These are phyloP conservation scores for Trichonephila clavipes DNA, from an alignment of 1,140 invertebrate species.

Conservation along the genomic window DNA sequence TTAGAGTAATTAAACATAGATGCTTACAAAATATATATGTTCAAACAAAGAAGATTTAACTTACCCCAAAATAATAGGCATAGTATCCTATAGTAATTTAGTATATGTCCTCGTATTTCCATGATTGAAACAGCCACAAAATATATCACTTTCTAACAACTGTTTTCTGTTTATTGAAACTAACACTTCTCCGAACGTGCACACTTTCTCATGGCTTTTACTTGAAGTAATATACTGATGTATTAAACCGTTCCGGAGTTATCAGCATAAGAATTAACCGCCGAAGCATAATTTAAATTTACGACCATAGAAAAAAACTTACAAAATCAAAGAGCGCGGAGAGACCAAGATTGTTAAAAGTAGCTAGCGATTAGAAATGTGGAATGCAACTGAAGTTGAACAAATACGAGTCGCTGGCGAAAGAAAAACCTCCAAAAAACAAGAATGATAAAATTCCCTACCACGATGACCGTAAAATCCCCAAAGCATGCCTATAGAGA, in stretches of 20 bases:
- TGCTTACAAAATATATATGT: neutral
- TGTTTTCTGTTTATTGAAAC: constrained; percentile 12
- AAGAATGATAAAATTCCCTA: constrained; percentile 68
- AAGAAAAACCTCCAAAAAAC: constrained; percentile 54
- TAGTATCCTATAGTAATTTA: constrained; percentile 34
- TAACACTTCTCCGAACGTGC: neutral
- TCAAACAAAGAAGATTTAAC: neutral
- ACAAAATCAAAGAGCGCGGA: constrained; percentile 10
- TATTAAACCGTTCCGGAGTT: neutral
- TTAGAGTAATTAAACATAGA: too few species aligned
- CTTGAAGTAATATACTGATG: neutral
- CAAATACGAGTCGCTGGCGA: constrained; percentile 37
- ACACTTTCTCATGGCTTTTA: constrained; percentile 29
- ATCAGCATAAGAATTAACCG: constrained; percentile 41
- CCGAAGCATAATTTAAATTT: constrained; percentile 49
- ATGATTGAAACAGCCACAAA: constrained; percentile 26
- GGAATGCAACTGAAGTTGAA: constrained; percentile 61
- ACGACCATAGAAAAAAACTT: neutral
- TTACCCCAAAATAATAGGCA: constrained; percentile 7
- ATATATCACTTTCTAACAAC: neutral
- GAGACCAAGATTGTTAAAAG: constrained; percentile 5
- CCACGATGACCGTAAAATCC: constrained; percentile 64
- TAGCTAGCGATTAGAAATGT: constrained; percentile 62
- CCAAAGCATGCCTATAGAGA: constrained; percentile 24
- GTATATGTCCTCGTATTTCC: neutral